Evolutionary conservation across 2,113 vertebrate genomes (phyloP).

Genomic region (Strix aluco): DNA sequence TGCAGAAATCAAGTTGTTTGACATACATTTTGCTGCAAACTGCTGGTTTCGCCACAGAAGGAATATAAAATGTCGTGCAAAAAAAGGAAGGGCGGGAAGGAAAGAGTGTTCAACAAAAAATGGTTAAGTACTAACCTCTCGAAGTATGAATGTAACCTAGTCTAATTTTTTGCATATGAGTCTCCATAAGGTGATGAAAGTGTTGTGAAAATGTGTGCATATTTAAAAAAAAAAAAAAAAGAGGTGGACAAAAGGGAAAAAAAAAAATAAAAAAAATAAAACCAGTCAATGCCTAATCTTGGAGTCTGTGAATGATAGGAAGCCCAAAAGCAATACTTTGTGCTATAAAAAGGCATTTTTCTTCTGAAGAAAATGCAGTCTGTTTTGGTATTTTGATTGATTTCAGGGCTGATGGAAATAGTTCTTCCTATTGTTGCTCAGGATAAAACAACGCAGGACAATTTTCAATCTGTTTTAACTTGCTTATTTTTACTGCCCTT

Average conservation of each 20-base stretch:
- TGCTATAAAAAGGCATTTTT: neutral
- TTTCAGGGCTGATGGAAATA: neutral
- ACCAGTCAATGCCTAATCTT: neutral
- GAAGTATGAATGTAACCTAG: neutral
- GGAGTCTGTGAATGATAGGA: neutral
- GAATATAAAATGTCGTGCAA: neutral
- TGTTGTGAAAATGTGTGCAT: neutral
- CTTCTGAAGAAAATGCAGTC: neutral
- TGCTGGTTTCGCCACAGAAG: neutral
- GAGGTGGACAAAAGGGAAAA: neutral
- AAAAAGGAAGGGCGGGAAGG: neutral
- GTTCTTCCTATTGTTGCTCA: neutral
- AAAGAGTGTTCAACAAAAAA: neutral
- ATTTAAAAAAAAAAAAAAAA: neutral
- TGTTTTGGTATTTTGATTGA: neutral
- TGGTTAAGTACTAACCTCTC: neutral
- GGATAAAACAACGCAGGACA: neutral
- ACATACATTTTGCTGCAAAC: neutral
- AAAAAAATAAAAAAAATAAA: neutral
- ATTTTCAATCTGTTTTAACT: slow-evolving; percentile 3
- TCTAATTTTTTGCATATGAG: neutral
- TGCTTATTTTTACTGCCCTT: slow-evolving; percentile 33
- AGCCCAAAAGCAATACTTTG: neutral
- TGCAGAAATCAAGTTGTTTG: neutral
- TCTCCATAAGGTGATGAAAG: neutral